These are phyloP conservation scores for Mesorhabditis sp. DNA, from an alignment of 2,888 invertebrate species.

Conservation along the genomic window DNA sequence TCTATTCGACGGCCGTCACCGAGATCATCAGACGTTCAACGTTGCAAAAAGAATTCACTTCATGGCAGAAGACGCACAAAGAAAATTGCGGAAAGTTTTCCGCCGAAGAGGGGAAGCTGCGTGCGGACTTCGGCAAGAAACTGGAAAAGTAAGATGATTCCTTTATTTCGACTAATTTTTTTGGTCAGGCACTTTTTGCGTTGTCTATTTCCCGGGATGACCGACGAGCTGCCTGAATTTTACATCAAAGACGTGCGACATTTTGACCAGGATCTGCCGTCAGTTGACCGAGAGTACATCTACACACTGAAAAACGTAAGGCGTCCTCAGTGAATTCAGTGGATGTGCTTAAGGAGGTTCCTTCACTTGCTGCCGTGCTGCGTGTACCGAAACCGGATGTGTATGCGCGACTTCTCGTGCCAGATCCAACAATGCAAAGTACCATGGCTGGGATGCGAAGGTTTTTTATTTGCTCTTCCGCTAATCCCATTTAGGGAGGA, in stretches of 20 bases:
- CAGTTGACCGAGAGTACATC: slow-evolving; percentile 38
- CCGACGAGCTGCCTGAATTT: slow-evolving; percentile 78
- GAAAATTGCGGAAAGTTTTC: slow-evolving; percentile 65
- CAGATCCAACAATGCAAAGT: too few relatives aligned
- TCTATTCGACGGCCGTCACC: slow-evolving; percentile 46
- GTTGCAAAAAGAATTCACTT: slow-evolving; percentile 32
- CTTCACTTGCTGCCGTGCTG: neutral
- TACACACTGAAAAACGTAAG: slow-evolving; percentile 18
- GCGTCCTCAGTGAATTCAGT: neutral
- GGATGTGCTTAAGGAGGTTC: neutral
- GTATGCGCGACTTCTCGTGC: neutral
- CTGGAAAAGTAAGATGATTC: slow-evolving; percentile 66
- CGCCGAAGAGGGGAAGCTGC: slow-evolving; percentile 75
- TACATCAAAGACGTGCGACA: slow-evolving; percentile 57
- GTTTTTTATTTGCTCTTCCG: too few relatives aligned
- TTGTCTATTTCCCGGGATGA: slow-evolving; percentile 77
- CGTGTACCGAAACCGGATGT: neutral
- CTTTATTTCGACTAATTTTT: neutral
- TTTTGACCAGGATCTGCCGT: slow-evolving; percentile 44
- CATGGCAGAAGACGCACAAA: slow-evolving; percentile 39
- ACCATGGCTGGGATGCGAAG: too few relatives aligned
- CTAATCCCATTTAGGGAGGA: too few relatives aligned
- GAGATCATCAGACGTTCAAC: slow-evolving; percentile 46
- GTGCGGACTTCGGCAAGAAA: slow-evolving; percentile 74
- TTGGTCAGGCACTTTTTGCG: slow-evolving; percentile 71